These are phyloP conservation scores for Pyralis farinalis DNA, from an alignment of 2,888 invertebrate species.

Conservation along the genomic window DNA sequence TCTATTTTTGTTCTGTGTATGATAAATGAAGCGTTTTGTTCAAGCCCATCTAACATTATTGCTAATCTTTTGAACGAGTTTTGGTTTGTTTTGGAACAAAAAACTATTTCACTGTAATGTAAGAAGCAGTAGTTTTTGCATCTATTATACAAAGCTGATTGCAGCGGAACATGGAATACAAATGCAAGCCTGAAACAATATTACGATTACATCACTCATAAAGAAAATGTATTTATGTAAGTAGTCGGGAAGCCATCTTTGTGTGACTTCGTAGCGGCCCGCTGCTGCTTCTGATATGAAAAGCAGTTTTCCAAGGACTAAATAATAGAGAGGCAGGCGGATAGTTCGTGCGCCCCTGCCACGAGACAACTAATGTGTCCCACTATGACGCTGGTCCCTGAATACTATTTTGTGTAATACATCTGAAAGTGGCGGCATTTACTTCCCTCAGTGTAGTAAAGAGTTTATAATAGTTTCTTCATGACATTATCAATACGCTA, in stretches of 20 bases:
- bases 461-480: background rate
- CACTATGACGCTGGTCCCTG: constrained; percentile 17
- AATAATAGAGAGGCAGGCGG: constrained; percentile 61
- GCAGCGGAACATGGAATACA: constrained; percentile 46
- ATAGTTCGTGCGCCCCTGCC: constrained; percentile 32
- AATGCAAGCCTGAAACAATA: constrained; percentile 55
- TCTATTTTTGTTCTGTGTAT: constrained; percentile 26
- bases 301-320: constrained; percentile 65
- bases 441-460: constrained; percentile 11
- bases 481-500: too few species aligned
- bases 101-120: constrained; percentile 32
- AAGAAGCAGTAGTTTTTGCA: constrained; percentile 29
- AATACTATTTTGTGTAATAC: constrained; percentile 15
- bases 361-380: constrained; percentile 38
- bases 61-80: constrained; percentile 28
- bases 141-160: constrained; percentile 40
- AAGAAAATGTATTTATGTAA: constrained; percentile 63
- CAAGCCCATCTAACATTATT: constrained; percentile 32
- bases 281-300: constrained; percentile 73
- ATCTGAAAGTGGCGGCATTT: constrained; percentile 11
- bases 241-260: constrained; percentile 56
- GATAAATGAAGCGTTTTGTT: constrained; percentile 31
- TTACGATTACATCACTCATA: constrained; percentile 66
- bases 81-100: constrained; percentile 29
- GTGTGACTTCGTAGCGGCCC: constrained; percentile 49